phyloP scores from a whole-genome alignment of 1,140 invertebrate species.

The Macrostomum lignano region DNA sequence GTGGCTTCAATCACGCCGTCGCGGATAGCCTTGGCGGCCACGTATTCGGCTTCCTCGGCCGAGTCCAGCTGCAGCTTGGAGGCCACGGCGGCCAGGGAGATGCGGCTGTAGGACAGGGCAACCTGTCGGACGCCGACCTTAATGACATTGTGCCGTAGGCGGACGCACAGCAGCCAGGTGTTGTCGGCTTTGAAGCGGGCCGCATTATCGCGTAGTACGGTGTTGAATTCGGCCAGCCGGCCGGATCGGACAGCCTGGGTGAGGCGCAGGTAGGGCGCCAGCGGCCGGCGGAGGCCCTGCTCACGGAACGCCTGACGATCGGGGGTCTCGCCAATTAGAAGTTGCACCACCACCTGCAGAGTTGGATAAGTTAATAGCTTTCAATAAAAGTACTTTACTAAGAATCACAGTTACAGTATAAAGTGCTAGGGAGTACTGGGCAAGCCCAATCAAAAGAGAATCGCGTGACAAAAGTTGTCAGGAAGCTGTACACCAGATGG shows the following conservation, averaged over 20 bases:
- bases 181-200: constrained; percentile 39
- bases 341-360: constrained; percentile 79
- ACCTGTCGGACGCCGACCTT: constrained; percentile 91
- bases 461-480: too few relatives aligned
- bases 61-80: constrained; percentile 67
- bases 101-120: constrained; percentile 75
- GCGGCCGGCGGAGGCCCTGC: constrained; percentile 47
- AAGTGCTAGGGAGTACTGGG: too few relatives aligned
- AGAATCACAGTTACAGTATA: too few relatives aligned
- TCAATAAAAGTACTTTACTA: too few relatives aligned
- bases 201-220: constrained; percentile 49
- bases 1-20: constrained; percentile 94
- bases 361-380: too few relatives aligned
- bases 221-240: constrained; percentile 66
- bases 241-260: constrained; percentile 69
- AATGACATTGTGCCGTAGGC: constrained; percentile 82
- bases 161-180: constrained; percentile 67
- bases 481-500: too few relatives aligned
- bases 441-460: too few relatives aligned
- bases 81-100: constrained; percentile 73
- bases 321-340: constrained; percentile 82
- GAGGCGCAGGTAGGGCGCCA: constrained; percentile 79
- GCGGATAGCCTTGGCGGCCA: constrained; percentile 92
- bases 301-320: constrained; percentile 46
- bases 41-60: constrained; percentile 88